Percentiles rank a stretch among this genome's conserved stretches.
Conservation (phyloP, 2,888 invertebrate species). For the Aromia moschata region DNA sequence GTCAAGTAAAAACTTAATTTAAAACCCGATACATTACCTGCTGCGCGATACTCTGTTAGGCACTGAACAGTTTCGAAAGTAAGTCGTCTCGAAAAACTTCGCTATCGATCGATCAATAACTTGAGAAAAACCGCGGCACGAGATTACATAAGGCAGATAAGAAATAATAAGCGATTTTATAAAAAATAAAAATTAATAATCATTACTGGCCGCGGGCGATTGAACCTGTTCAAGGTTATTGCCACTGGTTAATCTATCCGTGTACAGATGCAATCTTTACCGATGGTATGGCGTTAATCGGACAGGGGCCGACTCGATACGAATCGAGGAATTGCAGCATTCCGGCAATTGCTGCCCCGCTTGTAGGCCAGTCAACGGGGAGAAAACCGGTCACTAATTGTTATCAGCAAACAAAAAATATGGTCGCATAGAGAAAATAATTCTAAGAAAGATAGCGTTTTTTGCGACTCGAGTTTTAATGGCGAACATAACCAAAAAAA, state of each 20-base stretch:
- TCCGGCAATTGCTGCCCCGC: too few relatives aligned
- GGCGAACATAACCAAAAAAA: too few relatives aligned
- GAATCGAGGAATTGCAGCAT: constrained; percentile 1
- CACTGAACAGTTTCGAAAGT: neutral
- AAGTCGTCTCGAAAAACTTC: neutral
- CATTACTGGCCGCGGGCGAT: constrained; percentile 14
- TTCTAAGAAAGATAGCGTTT: too few relatives aligned
- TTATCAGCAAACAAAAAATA: too few relatives aligned
- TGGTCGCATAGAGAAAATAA: too few relatives aligned
- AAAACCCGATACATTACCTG: neutral
- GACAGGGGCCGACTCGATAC: constrained; percentile 18
- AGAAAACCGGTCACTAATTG: too few relatives aligned
- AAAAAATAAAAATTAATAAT: constrained; percentile 16
- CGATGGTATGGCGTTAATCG: constrained; percentile 28
- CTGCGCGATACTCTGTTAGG: neutral
- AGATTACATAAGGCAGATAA: constrained; percentile 9
- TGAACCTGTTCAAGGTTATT: constrained; percentile 36
- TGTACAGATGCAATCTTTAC: constrained; percentile 31
- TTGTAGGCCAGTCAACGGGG: too few relatives aligned
- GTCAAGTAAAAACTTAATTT: neutral
- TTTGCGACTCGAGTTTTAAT: too few relatives aligned
- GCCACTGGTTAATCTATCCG: constrained; percentile 32
- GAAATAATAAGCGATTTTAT: constrained; percentile 8
- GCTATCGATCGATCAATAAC: neutral
- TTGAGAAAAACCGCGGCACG: constrained; percentile 1